These are phyloP conservation scores for Ptychochromis oligacanthus DNA, from an alignment of 2,113 vertebrate genomes.

Conservation along the genomic window DNA sequence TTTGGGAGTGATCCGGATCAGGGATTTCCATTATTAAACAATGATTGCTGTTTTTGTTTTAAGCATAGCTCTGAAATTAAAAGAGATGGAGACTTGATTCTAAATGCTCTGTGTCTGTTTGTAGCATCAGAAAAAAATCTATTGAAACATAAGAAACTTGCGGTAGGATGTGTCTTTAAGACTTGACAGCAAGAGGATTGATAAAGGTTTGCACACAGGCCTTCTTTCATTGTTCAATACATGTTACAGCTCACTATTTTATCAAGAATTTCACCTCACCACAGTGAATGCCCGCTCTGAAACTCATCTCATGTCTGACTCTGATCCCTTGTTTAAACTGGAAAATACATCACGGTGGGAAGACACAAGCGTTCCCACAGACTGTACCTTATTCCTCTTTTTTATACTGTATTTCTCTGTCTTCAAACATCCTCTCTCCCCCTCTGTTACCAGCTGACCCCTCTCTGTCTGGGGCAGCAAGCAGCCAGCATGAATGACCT, in stretches of 20 bases:
- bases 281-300: not conserved
- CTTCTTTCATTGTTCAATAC: not conserved
- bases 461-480: slow-evolving; percentile 16
- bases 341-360: not conserved
- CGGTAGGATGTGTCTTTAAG: not conserved
- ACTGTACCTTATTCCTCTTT: not conserved
- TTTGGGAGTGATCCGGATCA: slow-evolving; percentile 43
- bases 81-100: slow-evolving; percentile 4
- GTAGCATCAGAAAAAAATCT: not conserved
- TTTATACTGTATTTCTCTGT: not conserved
- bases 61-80: not conserved
- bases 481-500: slow-evolving; percentile 31
- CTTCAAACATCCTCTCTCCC: not conserved
- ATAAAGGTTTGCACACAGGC: not conserved
- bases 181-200: not conserved
- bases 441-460: not conserved
- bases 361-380: not conserved
- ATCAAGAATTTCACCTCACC: not conserved
- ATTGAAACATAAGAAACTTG: not conserved
- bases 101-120: slow-evolving; percentile 16
- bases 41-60: slow-evolving; percentile 54
- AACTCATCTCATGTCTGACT: not conserved
- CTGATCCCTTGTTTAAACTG: not conserved
- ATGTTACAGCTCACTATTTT: not conserved
- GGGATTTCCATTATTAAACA: slow-evolving; percentile 44